A percentile compares a stretch with the other conserved stretches of the same genome.
Conservation (phyloP, 2,888 invertebrate species). For the Scelioninae gen. 2 region DNA sequence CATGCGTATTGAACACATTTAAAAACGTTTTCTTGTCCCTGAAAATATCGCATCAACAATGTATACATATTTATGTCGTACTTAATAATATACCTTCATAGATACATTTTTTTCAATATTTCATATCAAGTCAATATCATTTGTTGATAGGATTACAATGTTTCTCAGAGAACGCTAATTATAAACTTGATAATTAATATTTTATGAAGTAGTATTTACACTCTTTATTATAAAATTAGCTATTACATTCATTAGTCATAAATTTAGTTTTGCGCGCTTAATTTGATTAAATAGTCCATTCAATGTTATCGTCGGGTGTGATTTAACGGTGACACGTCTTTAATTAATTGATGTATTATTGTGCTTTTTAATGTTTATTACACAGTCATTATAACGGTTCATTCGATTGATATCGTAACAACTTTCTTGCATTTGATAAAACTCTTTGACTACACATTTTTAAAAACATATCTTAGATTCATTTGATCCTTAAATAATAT, state of each 20-base stretch:
- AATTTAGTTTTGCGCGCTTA: constrained; percentile 4
- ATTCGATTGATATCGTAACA: background rate
- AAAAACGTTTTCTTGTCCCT: too few species aligned
- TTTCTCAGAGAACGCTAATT: too few species aligned
- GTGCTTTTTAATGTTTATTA: background rate
- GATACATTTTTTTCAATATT: too few species aligned
- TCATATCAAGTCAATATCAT: too few species aligned
- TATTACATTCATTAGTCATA: constrained; percentile 1
- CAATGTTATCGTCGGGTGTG: constrained; percentile 18
- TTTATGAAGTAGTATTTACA: too few species aligned
- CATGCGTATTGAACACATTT: too few species aligned
- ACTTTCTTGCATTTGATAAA: background rate
- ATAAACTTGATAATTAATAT: background rate
- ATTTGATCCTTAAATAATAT: background rate
- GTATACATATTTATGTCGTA: too few species aligned
- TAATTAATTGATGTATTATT: constrained; percentile 11
- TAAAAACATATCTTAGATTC: background rate
- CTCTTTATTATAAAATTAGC: constrained; percentile 1
- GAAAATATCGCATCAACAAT: too few species aligned
- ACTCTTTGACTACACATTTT: too few species aligned
- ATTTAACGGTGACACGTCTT: constrained; percentile 19
- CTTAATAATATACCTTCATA: too few species aligned
- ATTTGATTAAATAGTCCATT: constrained; percentile 11
- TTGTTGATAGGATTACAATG: too few species aligned
- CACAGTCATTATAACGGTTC: background rate